Conservation (phyloP, 2,113 vertebrate genomes). For the Tragelaphus strepsiceros region DNA sequence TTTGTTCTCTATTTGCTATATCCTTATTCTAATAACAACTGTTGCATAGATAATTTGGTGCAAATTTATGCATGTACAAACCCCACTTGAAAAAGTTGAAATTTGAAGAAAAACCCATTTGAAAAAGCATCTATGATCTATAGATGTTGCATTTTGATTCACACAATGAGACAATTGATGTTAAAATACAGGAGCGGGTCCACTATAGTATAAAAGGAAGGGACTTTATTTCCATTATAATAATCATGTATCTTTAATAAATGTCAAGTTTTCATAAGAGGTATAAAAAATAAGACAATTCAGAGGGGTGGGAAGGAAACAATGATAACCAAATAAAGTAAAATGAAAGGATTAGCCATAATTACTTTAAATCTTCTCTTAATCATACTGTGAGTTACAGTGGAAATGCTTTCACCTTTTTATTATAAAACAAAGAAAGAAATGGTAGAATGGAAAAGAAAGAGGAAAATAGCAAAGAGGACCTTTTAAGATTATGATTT, state of each 20-base stretch:
- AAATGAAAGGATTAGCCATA: background rate
- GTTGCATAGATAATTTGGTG: background rate
- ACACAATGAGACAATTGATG: background rate
- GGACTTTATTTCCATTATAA: background rate
- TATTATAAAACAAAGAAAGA: background rate
- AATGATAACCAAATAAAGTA: background rate
- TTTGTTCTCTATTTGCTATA: background rate
- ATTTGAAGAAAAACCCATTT: background rate
- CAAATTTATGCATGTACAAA: background rate
- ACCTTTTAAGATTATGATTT: slow-evolving; percentile 52
- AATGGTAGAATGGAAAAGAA: background rate
- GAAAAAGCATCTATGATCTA: background rate
- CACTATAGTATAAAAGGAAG: background rate
- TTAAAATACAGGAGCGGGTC: background rate
- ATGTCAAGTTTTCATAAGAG: background rate
- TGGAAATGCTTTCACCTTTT: background rate
- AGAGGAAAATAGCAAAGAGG: background rate
- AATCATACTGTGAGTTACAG: background rate
- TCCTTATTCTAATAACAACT: background rate
- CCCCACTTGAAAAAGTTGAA: background rate
- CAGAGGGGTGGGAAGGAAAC: background rate
- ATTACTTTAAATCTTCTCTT: background rate
- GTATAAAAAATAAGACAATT: slow-evolving; percentile 10
- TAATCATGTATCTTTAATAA: background rate
- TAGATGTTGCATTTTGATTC: background rate